Conservation (phyloP, 1,140 invertebrate genomes). For the Vanessa tameamea region DNA sequence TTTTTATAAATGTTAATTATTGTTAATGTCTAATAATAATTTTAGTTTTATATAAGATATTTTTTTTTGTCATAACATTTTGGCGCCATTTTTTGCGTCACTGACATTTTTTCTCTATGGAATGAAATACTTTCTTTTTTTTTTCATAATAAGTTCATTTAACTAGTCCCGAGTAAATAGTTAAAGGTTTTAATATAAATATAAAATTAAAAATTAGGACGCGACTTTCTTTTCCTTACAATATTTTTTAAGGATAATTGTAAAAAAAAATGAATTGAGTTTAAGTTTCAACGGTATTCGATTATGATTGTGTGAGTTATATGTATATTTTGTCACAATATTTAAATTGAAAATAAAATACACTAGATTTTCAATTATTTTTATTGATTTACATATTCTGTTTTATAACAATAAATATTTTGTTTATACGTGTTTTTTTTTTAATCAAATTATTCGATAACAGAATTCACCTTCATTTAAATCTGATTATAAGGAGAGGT, state of each 20-base stretch:
- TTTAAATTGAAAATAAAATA: not conserved
- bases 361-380: not conserved
- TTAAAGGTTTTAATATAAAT: not conserved
- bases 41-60: not conserved
- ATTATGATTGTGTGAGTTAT: not conserved
- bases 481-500: too few species aligned
- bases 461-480: too few species aligned
- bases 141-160: not conserved
- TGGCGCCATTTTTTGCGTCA: slow-evolving; percentile 2
- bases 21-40: not conserved
- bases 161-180: not conserved
- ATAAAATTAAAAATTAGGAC: too few species aligned
- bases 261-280: not conserved
- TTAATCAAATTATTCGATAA: not conserved
- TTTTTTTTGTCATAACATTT: not conserved
- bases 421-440: not conserved
- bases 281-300: not conserved
- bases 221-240: too few species aligned
- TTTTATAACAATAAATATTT: slow-evolving; percentile 3
- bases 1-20: slow-evolving; percentile 6
- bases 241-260: not conserved
- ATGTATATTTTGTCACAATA: not conserved
- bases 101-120: slow-evolving; percentile 1
- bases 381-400: not conserved
- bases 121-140: not conserved